Evolutionary conservation across 2,888 invertebrate species (phyloP).

Genomic region (Flexamia atlantica): DNA sequence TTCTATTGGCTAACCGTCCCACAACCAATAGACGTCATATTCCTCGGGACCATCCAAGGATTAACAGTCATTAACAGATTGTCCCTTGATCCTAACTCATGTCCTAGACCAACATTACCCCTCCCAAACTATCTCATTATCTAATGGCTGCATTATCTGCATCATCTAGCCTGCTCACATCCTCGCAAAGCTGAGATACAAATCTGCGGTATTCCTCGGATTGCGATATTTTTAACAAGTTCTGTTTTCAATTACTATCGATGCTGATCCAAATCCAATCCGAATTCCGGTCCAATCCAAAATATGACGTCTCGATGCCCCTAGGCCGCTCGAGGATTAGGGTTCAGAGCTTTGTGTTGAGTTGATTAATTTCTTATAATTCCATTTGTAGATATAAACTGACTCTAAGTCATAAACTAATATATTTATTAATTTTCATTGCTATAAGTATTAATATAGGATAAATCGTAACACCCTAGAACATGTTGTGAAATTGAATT

Average conservation of each 20-base stretch:
- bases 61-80: constrained; percentile 31
- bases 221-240: not conserved
- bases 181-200: not conserved
- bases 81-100: not conserved
- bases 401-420: too few relatives aligned
- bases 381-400: not conserved
- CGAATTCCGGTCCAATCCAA: constrained; percentile 19
- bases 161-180: not conserved
- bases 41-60: constrained; percentile 20
- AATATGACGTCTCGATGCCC: not conserved
- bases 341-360: not conserved
- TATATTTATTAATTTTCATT: too few relatives aligned
- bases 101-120: constrained; percentile 24
- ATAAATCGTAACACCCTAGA: too few relatives aligned
- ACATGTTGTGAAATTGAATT: too few relatives aligned
- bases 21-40: not conserved
- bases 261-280: constrained; percentile 18
- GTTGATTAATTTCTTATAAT: constrained; percentile 4
- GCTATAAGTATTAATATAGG: too few relatives aligned
- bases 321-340: not conserved
- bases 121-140: not conserved
- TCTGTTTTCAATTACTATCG: constrained; percentile 30
- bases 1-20: not conserved
- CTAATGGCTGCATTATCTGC: constrained; percentile 5
- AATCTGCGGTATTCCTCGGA: not conserved